A percentile compares a stretch with the other conserved stretches of the same genome.
phyloP scores from a whole-genome alignment of 2,888 invertebrate genomes.

The Clistopyga incitator region DNA sequence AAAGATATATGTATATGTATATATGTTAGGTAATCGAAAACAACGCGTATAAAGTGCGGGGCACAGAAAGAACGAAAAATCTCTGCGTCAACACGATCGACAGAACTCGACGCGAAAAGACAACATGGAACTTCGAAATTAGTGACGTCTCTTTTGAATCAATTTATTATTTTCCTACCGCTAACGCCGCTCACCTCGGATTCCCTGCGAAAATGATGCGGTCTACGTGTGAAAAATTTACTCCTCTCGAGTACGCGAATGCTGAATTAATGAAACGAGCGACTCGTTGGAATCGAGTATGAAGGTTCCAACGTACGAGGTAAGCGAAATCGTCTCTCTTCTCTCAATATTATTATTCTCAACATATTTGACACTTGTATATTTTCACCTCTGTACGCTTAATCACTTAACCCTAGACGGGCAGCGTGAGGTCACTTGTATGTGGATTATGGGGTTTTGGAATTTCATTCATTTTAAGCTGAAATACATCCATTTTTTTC shows the following conservation, averaged over 20 bases:
- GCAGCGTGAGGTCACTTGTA: too few relatives aligned
- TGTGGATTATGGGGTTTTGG: too few relatives aligned
- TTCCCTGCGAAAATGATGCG: slow-evolving; percentile 11
- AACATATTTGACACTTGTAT: not conserved
- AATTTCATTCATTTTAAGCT: too few relatives aligned
- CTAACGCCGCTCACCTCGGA: not conserved
- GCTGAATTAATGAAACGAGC: not conserved
- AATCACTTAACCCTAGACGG: not conserved
- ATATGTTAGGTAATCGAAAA: not conserved
- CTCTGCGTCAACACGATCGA: not conserved
- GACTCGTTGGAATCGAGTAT: slow-evolving; percentile 37
- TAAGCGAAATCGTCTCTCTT: slow-evolving; percentile 28
- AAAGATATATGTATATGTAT: too few relatives aligned
- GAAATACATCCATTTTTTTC: too few relatives aligned
- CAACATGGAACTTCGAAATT: slow-evolving; percentile 1
- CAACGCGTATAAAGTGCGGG: not conserved
- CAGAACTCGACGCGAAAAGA: not conserved
- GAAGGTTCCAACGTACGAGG: slow-evolving; percentile 60
- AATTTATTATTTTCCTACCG: not conserved
- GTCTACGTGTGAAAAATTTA: slow-evolving; percentile 4
- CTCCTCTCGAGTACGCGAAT: not conserved
- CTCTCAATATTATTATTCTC: not conserved
- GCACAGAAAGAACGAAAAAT: not conserved
- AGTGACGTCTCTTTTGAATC: not conserved
- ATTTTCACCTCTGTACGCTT: not conserved